Base-by-base conservation (phyloP, 2,113 vertebrate genomes). In the Meriones unguiculatus region DNA sequence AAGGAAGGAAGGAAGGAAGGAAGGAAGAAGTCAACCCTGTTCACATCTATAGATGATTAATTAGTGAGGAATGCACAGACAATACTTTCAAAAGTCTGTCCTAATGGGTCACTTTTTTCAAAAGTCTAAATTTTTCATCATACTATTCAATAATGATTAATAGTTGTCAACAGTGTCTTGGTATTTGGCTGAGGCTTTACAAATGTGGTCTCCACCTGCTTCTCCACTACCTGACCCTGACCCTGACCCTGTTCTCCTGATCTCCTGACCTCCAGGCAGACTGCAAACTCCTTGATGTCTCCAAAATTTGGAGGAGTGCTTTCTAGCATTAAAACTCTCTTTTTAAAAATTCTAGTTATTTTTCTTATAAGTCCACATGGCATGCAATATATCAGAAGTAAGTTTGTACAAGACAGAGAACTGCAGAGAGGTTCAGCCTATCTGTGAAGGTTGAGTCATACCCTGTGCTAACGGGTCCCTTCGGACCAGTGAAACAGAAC, bases 371-470 rank as follows among this genome's bases (percentile, higher is more conserved):
- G 10, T 20, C n/a, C 41, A 69, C 4, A 70, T 18, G 32, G 64
- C 35, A 87, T 12, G 52, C 32, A 46, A 41, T 41, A 20, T 18
- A 41, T 62, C 57, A 57, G 54, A 90, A 81, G 15, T 14, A 93
- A 18, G 62, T 35, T 72, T 87, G 28, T 10, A 18, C 54, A 57
- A n/a, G 65, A 38, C 0, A 59, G 25, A 24, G 52, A 70, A 28
- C 15, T 46, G 62, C 72, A 73, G 22, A 46, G 32, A 86, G 67
- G 13, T 13, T 22, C 62, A 5, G 73, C 25, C 32, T 46, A 38
- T 7, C 4, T 0, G 9, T 6, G 10, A 4, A 28, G 52, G 18
- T 30, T 7, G 35, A 18, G 20, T 11, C 15, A 0, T 6, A 15
- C 35, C 62, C 81, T 52, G 54, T 0, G 52, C 57, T 25, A 7